Conservation (phyloP, 2,113 vertebrate genomes). For the Boulengeromyrus knoepffleri region DNA sequence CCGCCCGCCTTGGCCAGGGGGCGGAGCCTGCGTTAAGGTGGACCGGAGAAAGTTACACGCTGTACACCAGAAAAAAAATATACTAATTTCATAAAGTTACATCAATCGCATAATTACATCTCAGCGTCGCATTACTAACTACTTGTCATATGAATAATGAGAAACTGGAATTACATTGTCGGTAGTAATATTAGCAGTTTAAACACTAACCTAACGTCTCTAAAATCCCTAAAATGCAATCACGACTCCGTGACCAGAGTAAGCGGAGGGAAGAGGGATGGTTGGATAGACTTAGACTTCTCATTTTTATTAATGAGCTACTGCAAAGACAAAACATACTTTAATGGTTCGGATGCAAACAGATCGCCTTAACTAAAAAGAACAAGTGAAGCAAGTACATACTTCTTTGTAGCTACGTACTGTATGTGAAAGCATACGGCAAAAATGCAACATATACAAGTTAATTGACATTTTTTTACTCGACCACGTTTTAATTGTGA, state of each 20-base stretch:
- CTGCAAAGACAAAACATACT: not conserved
- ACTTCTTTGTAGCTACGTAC: not conserved
- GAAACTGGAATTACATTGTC: not conserved
- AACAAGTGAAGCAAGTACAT: not conserved
- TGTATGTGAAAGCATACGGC: not conserved
- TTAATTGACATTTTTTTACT: not conserved
- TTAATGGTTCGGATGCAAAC: not conserved
- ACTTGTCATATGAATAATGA: not conserved
- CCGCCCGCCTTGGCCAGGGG: not conserved
- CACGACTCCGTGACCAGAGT: not conserved
- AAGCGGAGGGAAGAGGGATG: not conserved
- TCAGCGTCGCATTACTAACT: not conserved
- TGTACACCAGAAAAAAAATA: not conserved
- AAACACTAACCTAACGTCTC: not conserved
- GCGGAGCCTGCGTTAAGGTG: slow-evolving; percentile 26
- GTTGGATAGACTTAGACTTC: not conserved
- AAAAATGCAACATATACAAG: not conserved
- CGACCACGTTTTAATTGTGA: not conserved
- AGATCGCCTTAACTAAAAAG: not conserved
- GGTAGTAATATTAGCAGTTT: not conserved
- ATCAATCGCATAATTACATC: not conserved
- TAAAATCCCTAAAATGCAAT: not conserved
- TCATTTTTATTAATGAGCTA: not conserved
- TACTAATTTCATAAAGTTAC: not conserved
- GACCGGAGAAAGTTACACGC: not conserved